phyloP scores from a whole-genome alignment of 2,797 vertebrate species.

The Molothrus ater region DNA sequence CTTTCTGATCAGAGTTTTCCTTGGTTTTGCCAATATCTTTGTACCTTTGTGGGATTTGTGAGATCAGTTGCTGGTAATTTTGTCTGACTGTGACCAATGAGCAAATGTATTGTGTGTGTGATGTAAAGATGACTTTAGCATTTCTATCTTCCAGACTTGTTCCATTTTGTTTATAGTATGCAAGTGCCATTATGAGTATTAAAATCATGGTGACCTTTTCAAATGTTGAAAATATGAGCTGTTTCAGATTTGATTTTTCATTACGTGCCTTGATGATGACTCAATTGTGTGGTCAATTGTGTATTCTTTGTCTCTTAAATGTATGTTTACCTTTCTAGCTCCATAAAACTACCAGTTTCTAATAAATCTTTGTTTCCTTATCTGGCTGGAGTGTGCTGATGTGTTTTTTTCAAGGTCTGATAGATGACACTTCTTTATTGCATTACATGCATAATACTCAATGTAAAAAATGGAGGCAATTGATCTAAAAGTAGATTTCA shows the following conservation, averaged over 20 bases:
- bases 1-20: neutral
- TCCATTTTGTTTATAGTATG: slow-evolving; percentile 1
- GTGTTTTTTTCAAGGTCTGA: neutral
- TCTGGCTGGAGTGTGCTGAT: neutral
- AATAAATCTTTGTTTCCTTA: slow-evolving; percentile 69
- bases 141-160: neutral
- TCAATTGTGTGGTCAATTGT: neutral
- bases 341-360: slow-evolving; percentile 26
- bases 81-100: slow-evolving; percentile 27
- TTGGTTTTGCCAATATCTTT: neutral
- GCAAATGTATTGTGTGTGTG: neutral
- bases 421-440: neutral
- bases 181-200: slow-evolving; percentile 43
- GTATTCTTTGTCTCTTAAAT: slow-evolving; percentile 22
- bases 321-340: slow-evolving; percentile 46
- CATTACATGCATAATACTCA: neutral
- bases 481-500: neutral
- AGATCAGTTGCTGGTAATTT: neutral
- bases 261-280: slow-evolving; percentile 40
- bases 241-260: neutral
- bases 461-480: neutral
- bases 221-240: neutral
- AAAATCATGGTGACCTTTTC: slow-evolving; percentile 1
- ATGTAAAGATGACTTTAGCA: neutral
- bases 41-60: neutral